These are phyloP conservation scores for Manis pentadactyla DNA, from an alignment of 2,797 vertebrate genomes.

Conservation along the genomic window DNA sequence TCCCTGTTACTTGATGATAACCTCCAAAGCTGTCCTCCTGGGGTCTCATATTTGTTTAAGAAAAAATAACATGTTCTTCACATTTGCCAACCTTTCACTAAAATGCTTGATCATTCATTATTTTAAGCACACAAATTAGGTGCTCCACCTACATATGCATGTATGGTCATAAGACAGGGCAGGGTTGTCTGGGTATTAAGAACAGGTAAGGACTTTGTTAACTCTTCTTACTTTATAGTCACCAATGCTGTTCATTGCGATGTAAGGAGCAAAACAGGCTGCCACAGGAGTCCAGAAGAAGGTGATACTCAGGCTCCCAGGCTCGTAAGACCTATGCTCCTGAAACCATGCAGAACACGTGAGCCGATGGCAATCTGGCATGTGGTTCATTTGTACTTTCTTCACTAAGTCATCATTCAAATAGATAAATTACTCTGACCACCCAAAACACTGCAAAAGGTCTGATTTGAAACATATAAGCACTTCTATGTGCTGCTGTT, in stretches of 20 bases:
- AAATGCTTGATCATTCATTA: background rate
- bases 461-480: background rate
- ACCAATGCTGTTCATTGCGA: slow-evolving; percentile 91
- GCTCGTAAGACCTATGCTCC: background rate
- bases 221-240: slow-evolving; percentile 85
- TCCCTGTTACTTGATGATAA: background rate
- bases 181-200: background rate
- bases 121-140: background rate
- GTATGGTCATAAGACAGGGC: background rate
- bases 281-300: slow-evolving; percentile 85
- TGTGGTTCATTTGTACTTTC: background rate
- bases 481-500: background rate
- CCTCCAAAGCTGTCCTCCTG: background rate
- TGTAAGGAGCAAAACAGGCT: slow-evolving; percentile 90
- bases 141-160: background rate
- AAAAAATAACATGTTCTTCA: background rate
- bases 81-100: background rate
- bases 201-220: background rate
- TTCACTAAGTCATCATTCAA: background rate
- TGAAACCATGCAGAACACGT: background rate
- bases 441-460: background rate
- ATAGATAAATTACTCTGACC: background rate
- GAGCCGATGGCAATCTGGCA: background rate
- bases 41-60: background rate
- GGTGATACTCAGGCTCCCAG: background rate